Evolutionary conservation across 2,888 invertebrate species (phyloP), one percentile per base, ranked within the genome.

Genomic region (Macrostomum cliftonense): DNA sequence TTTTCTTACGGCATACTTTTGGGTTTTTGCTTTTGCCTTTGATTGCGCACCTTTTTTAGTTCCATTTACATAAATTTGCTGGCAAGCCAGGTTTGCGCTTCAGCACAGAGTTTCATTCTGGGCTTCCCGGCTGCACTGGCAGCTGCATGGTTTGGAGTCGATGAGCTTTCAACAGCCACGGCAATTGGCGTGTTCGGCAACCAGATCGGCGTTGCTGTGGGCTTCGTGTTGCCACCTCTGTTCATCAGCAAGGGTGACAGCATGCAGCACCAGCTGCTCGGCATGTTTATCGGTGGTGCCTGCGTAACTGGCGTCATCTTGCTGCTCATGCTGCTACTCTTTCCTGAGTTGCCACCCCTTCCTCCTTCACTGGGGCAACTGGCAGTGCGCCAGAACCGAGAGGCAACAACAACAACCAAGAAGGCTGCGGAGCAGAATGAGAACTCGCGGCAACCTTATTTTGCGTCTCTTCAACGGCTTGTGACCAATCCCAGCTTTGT

Each of bases 101-200:
- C 74, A 28, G 83, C 89, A 1, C 89, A 93, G 73, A 81, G 88
- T 28, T 95, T 88, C 73, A 80, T 93, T 52, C 74, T 95, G 45
- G 87, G 87, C 54, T 79, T 95, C 45, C 95, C 95, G 0, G 83
- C 95, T 0, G 56, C 68, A 40, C 72, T 95, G 56, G 91, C 95
- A 0, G 91, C 95, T 0, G 84, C 89, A 39, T 97, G 95, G 95
- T 97, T 97, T 68, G 91, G 91, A 0, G 82, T 87, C 0, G 80
- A 84, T 61, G 85, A 93, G 73, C 89, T 93, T 2, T 89, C 91
- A 12, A 86, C 87, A 0, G 95, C 95, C 0, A 91, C 89, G 73
- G 87, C 93, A 62, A 79, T 93, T 56, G 95, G 95, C 9, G 93
- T 97, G 12, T 95, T 97, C 69, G 95, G 95, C 17, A 95, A 95